phyloP scores from a whole-genome alignment of 2,888 invertebrate genomes.

The Petrophora chlorosata region DNA sequence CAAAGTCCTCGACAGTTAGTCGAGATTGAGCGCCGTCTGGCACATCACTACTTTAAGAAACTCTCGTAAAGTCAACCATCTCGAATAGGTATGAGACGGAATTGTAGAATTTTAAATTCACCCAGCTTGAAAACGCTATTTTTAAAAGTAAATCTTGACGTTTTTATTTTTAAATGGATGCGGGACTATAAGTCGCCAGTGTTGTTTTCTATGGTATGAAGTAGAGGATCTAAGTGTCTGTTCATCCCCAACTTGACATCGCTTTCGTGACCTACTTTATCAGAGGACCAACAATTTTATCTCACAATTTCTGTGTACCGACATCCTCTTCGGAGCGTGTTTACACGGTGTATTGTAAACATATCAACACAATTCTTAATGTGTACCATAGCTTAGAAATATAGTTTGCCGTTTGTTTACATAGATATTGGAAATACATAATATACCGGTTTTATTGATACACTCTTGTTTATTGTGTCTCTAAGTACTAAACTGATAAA shows the following conservation, averaged over 20 bases:
- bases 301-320: constrained; percentile 47
- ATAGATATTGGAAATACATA: constrained; percentile 23
- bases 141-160: not conserved
- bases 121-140: constrained; percentile 7
- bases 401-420: constrained; percentile 37
- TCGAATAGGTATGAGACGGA: constrained; percentile 27
- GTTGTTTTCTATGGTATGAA: constrained; percentile 12
- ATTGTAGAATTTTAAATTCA: constrained; percentile 36
- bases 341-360: constrained; percentile 53
- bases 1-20: not conserved
- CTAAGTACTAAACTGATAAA: not conserved
- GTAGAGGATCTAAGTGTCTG: constrained; percentile 38
- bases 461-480: not conserved
- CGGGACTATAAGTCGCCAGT: not conserved
- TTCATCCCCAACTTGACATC: constrained; percentile 45
- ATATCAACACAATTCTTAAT: constrained; percentile 49
- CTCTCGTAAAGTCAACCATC: constrained; percentile 11
- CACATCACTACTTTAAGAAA: constrained; percentile 8
- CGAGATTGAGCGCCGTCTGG: constrained; percentile 8
- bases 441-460: too few species aligned
- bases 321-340: constrained; percentile 47
- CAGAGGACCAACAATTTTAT: constrained; percentile 57
- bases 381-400: constrained; percentile 40
- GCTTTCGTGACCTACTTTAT: constrained; percentile 65
- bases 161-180: not conserved